These are phyloP conservation scores for Phthorimaea operculella DNA, from an alignment of 1,140 invertebrate genomes.

Conservation along the genomic window DNA sequence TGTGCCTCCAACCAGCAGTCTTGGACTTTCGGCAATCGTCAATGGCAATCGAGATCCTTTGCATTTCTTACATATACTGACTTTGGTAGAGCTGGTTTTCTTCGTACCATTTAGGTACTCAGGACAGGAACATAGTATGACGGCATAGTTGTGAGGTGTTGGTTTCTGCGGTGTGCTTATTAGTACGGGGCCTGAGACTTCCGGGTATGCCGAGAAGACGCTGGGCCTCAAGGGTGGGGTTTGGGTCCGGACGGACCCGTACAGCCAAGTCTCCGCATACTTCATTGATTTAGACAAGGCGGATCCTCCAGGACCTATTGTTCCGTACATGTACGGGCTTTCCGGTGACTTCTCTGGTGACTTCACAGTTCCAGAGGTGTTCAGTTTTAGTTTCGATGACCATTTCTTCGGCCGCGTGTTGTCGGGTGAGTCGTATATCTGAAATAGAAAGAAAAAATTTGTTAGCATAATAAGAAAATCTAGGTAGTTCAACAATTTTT, in stretches of 20 bases:
- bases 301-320: constrained; percentile 67
- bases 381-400: constrained; percentile 60
- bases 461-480: no score
- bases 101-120: constrained; percentile 81
- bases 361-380: constrained; percentile 54
- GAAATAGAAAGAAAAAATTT: constrained; percentile 28
- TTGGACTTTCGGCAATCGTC: constrained; percentile 66
- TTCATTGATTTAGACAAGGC: constrained; percentile 82
- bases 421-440: constrained; percentile 58
- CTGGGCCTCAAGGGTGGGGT: constrained; percentile 67
- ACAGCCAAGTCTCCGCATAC: constrained; percentile 84
- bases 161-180: constrained; percentile 65
- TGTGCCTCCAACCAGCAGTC: constrained; percentile 68
- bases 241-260: constrained; percentile 76
- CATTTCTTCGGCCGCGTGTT: constrained; percentile 56
- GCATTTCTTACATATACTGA: constrained; percentile 80
- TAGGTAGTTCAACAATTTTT: background rate
- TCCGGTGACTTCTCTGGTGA: constrained; percentile 61
- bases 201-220: constrained; percentile 65
- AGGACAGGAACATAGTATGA: constrained; percentile 80
- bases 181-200: constrained; percentile 68
- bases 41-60: constrained; percentile 77
- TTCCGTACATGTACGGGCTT: constrained; percentile 59
- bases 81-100: constrained; percentile 74
- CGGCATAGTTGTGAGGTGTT: constrained; percentile 69